Evolutionary conservation across 2,797 vertebrate species (phyloP), one percentile per base, ranked within the genome.

Genomic region (Lagorchestes hirsutus): DNA sequence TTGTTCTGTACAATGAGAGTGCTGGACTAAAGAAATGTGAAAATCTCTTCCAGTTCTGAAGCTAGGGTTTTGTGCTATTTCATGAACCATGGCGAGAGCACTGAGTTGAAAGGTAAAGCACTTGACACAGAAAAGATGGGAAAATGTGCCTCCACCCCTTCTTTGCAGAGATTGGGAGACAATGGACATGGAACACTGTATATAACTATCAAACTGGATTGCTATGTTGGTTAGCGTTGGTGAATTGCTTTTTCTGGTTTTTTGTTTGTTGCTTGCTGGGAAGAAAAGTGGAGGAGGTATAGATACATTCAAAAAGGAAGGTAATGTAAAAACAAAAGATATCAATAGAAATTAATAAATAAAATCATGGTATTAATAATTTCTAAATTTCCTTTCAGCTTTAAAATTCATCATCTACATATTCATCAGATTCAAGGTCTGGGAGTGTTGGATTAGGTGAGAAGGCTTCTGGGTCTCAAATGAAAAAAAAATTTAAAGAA

Each of bases 391-490:
- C 9, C 22, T 82, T 82, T 82, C 40, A 10, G 9, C 24, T 46
- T 82, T 22, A 24, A 82, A 82, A 82, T 82, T 46, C n/a, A 46
- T 9, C 27, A 22, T 9, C 74, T 46, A 82, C 40, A 82, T 24
- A 10, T 46, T 0, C 18, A 46, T 82, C 40, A 40, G n/a, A 40
- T 40, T 40, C n/a, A 82, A 82, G 40, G 74, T 82, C 9, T 46
- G 74, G 74, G 74, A 40, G 62, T 14, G 27, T 3, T 67, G 31
- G 40, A 8, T 46, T 82, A 82, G 22, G n/a, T 46, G 74, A 82
- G 18, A 82, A 82, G 58, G 24, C 54, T 92, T 95, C 93, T 93
- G 54, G 52, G 10, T 93, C 54, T 94, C 55, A 90, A 93, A 74
- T 74, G 67, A 74, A 74, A 74, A 40, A 82, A 82, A 82, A 82